Conservation (phyloP, 2,113 vertebrate species). For the Planiliza haematocheilus region DNA sequence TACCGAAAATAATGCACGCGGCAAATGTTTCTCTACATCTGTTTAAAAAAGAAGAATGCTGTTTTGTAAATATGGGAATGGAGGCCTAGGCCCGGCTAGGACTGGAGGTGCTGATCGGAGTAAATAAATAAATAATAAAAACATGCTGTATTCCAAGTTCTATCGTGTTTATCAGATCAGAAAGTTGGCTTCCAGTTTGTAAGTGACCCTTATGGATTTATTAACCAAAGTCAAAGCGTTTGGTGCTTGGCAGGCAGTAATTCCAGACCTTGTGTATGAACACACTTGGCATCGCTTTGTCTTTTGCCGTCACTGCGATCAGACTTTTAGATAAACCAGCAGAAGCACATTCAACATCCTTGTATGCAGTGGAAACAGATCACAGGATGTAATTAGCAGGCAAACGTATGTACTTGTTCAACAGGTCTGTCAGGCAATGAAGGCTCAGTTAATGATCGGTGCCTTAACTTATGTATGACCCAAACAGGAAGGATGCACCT, state of each 20-base stretch:
- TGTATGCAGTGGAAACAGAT: too few species aligned
- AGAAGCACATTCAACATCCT: background rate
- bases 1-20: conserved; percentile 8
- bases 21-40: conserved; percentile 16
- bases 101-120: too few species aligned
- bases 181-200: background rate
- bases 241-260: conserved; percentile 13
- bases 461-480: too few species aligned
- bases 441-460: too few species aligned
- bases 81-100: too few species aligned
- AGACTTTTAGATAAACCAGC: background rate
- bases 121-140: too few species aligned
- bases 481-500: too few species aligned
- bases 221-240: background rate
- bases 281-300: background rate
- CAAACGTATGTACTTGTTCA: too few species aligned
- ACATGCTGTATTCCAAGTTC: too few species aligned
- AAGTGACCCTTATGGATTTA: conserved; percentile 18
- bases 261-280: conserved; percentile 13
- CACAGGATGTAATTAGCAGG: too few species aligned
- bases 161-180: too few species aligned
- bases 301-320: background rate
- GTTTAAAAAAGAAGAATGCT: background rate
- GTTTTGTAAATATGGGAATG: background rate
- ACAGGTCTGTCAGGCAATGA: too few species aligned